Base-by-base conservation (phyloP, 2,797 vertebrate species). In the Gambusia yucatana region DNA sequence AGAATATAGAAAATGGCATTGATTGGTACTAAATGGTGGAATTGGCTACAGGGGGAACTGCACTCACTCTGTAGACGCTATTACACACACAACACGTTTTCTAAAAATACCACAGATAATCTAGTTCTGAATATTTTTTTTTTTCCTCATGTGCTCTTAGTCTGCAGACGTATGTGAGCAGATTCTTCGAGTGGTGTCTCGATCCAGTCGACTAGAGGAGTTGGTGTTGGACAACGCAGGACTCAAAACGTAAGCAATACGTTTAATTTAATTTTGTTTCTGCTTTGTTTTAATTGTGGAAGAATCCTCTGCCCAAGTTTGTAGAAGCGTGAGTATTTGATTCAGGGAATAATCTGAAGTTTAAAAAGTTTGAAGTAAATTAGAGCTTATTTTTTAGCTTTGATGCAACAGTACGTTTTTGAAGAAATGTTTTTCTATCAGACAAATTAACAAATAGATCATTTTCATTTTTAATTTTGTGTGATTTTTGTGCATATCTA, bases 131-230 rank as follows among this genome's bases (percentile, higher is more conserved):
- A 52, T 52, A 25, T 9, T 41, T 55, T 28, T 52, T 52, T 33
- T 9, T 10, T 8, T 0, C 72, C n/a, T 50, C 28, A 3, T 39
- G 8, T 90, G 59, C 93, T 73, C 90, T 75, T 89, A 99, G 98
- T 97, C 98, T 87, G 84, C 97, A 88, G 98, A 99, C 89, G 97
- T 99, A 92, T 99, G 97, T 81, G 98, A 99, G 85, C 98, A 99
- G 96, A 98, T 99, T 85, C 94, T 98, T 80, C 95, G 97, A 39
- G 97, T 99, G 77, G 97, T 98, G 86, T 96, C 97, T 82, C 96
- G 97, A 87, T 99, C 98, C 89, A 96, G 87, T 92, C 96, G 97
- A 52, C 91, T 99, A 84, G 98, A 99, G 89, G 98, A 99, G 73
- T 79, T 99, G 92, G 96, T 99, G 75, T 90, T 99, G 89, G 98